Evolutionary conservation across 1,140 invertebrate genomes (phyloP).

Genomic region (Dendroctonus valens): DNA sequence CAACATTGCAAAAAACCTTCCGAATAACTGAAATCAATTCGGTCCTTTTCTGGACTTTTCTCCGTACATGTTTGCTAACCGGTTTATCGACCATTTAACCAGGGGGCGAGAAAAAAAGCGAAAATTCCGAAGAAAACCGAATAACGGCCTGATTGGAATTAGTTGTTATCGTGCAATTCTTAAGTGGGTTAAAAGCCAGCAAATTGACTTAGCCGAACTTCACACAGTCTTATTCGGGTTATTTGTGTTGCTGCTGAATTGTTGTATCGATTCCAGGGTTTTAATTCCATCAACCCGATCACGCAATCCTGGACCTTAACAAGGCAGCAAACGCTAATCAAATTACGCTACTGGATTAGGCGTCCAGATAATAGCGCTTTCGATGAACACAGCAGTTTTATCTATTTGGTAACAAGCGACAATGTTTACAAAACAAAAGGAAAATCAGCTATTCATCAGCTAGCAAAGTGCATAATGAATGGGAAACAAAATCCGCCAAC

Average conservation of each 20-base stretch:
- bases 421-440: too few relatives aligned
- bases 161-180: conserved; percentile 24
- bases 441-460: too few relatives aligned
- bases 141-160: conserved; percentile 23
- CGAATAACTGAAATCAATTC: too few relatives aligned
- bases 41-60: too few relatives aligned
- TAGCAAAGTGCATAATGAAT: too few relatives aligned
- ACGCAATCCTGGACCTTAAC: conserved; percentile 24
- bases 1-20: too few relatives aligned
- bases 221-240: conserved; percentile 22
- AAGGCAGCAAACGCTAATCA: conserved; percentile 25
- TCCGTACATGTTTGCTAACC: neutral
- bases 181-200: conserved; percentile 17
- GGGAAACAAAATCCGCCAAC: too few relatives aligned
- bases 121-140: conserved; percentile 21
- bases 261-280: conserved; percentile 30
- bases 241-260: conserved; percentile 25
- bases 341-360: neutral
- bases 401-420: too few relatives aligned
- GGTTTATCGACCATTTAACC: conserved; percentile 10
- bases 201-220: conserved; percentile 25
- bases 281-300: conserved; percentile 31
- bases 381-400: too few relatives aligned
- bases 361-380: too few relatives aligned
- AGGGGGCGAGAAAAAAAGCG: conserved; percentile 5